Percentiles rank a stretch among this genome's conserved stretches.
phyloP scores from a whole-genome alignment of 2,113 vertebrate genomes.

The Typhlomys cinereus region DNA sequence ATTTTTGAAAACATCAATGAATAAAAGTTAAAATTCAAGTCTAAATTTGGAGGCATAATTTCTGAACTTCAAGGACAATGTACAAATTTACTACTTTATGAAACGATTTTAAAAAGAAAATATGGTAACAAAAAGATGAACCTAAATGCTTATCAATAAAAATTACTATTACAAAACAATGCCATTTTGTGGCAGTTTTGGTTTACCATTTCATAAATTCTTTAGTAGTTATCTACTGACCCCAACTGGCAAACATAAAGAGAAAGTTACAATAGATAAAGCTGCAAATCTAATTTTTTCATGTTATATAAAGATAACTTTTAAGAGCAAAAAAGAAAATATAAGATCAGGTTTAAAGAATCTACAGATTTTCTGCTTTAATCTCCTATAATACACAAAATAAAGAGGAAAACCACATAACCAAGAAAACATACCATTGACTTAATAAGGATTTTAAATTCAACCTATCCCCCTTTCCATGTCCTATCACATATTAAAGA shows the following conservation, averaged over 20 bases:
- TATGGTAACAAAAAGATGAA: constrained; percentile 30
- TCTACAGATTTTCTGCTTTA: neutral
- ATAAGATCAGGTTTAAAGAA: neutral
- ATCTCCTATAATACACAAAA: neutral
- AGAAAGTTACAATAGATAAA: constrained; percentile 18
- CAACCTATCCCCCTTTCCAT: neutral
- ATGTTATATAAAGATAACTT: neutral
- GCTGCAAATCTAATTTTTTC: neutral
- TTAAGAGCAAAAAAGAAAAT: neutral
- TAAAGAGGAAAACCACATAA: neutral
- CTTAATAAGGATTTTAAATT: constrained; percentile 30
- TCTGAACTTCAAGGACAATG: neutral
- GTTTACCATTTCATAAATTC: neutral
- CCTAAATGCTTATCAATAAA: neutral
- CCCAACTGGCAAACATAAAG: constrained; percentile 70
- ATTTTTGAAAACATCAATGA: constrained; percentile 53
- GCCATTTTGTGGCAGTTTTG: neutral
- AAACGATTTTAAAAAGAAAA: constrained; percentile 28
- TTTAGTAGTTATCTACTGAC: constrained; percentile 71
- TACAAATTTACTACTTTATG: neutral
- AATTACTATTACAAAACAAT: neutral
- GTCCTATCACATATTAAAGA: neutral
- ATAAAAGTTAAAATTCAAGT: constrained; percentile 24
- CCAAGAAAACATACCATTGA: neutral
- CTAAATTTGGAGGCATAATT: constrained; percentile 7